phyloP scores from a whole-genome alignment of 2,113 vertebrate species.

The Speoplatyrhinus poulsoni region DNA sequence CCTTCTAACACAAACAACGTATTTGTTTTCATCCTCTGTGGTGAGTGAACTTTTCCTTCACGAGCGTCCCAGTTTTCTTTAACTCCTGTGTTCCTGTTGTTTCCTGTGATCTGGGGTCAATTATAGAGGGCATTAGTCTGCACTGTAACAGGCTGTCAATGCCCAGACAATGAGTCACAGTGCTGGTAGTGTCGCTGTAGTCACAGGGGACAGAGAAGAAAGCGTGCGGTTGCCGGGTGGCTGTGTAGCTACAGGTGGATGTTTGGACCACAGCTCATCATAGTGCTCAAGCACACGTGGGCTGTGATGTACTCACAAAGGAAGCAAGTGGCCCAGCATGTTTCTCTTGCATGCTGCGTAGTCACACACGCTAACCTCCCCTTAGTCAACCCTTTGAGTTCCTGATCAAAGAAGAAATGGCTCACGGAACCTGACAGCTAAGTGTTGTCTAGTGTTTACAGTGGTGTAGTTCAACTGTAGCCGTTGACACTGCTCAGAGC shows the following conservation, averaged over 20 bases:
- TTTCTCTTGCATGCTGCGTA: constrained; percentile 76
- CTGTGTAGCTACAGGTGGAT: constrained; percentile 65
- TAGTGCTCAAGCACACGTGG: constrained; percentile 39
- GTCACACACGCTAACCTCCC: constrained; percentile 83
- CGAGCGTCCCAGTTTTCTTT: constrained; percentile 38
- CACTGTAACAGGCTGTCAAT: constrained; percentile 58
- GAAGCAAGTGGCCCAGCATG: constrained; percentile 69
- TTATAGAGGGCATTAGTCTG: constrained; percentile 53
- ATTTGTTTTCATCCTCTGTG: constrained; percentile 48
- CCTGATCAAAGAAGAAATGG: constrained; percentile 84
- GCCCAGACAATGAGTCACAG: constrained; percentile 78
- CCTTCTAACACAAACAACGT: constrained; percentile 30
- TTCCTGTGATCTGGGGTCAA: constrained; percentile 73
- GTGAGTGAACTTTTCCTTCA: constrained; percentile 62
- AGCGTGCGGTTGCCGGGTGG: constrained; percentile 23
- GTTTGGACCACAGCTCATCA: constrained; percentile 39
- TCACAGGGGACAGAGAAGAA: constrained; percentile 13
- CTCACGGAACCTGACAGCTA: constrained; percentile 32
- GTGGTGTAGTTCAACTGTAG: constrained; percentile 69
- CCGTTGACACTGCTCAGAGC: constrained; percentile 73
- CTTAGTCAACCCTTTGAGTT: constrained; percentile 80
- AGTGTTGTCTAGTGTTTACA: constrained; percentile 33
- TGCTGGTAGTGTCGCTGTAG: constrained; percentile 35
- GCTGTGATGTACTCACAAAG: constrained; percentile 67
- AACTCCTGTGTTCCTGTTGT: constrained; percentile 57